Base-by-base conservation (phyloP, 2,113 vertebrate genomes). In the Daboia siamensis region DNA sequence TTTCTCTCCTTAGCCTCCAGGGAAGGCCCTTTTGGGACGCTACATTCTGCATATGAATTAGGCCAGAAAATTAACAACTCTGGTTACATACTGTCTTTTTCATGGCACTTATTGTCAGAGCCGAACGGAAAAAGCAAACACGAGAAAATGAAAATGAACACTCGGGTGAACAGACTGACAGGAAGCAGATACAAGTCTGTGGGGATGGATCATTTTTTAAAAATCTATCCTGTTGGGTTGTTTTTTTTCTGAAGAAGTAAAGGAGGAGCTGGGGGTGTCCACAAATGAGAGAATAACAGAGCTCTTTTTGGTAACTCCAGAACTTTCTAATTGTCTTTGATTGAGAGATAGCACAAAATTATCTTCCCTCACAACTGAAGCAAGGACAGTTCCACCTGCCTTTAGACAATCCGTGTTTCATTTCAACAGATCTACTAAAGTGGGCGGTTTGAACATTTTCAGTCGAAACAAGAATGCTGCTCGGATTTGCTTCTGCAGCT, bases 31-130 rank as follows among this genome's bases (percentile, higher is more conserved):
- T 51, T 56, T 7, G 69, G 87, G 74, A 59, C 59, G 64, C 57
- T 90, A 61, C 52, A 46, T 92, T 89, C 85, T 61, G 87, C 89
- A 94, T 94, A 59, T 92, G 90, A 87, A 91, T 93, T 89, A 87
- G 91, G 46, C 86, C 87, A 80, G 88, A 69, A 90, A 87, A 92
- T 87, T 29, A 87, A 91, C 93, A 69, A 13, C 56, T 24, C 54
- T 20, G 1, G 80, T 44, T 26, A 88, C 93, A 89, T 74, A 55
- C 90, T 74, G 54, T 39, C 7, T 86, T 54, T 80, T n/a, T 69
- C 74, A 13, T 89, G 90, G 39, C 87, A 91, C 93, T 88, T 93
- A 91, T 90, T 87, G 87, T 52, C 56, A 87, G 20, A 69, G 52
- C 74, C 69, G 46, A 15, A 7, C 55, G 39, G 39, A 44, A 57